phyloP scores from a whole-genome alignment of 1,140 invertebrate species.

The Sycobia sp. region DNA sequence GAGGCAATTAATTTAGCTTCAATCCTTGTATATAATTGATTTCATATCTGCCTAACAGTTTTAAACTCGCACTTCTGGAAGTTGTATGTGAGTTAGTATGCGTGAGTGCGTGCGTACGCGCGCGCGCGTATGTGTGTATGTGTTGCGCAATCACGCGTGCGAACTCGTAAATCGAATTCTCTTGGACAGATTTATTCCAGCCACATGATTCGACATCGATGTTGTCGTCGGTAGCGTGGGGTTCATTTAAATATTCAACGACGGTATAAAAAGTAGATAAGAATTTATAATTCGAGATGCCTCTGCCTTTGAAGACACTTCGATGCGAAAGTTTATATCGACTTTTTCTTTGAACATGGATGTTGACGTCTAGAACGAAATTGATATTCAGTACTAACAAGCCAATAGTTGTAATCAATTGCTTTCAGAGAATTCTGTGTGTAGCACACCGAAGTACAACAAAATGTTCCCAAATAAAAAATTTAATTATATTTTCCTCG shows the following conservation, averaged over 20 bases:
- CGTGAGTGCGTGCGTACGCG: no score
- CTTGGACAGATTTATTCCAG: slow-evolving; percentile 40
- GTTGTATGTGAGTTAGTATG: not conserved
- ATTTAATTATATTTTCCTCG: no score
- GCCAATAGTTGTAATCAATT: slow-evolving; percentile 16
- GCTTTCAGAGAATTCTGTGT: not conserved
- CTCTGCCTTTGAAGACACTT: not conserved
- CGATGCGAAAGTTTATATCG: not conserved
- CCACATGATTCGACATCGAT: slow-evolving; percentile 39
- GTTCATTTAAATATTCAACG: slow-evolving; percentile 53
- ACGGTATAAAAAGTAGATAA: slow-evolving; percentile 43
- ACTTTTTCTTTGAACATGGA: not conserved
- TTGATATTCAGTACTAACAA: slow-evolving; percentile 26
- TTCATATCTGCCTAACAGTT: not conserved
- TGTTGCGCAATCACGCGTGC: no score
- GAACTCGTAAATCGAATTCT: slow-evolving; percentile 21
- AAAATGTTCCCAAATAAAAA: no score
- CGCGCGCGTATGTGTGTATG: no score
- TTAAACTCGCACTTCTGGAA: slow-evolving; percentile 7
- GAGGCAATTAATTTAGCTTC: not conserved
- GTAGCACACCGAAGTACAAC: not conserved
- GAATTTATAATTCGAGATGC: slow-evolving; percentile 35
- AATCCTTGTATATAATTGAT: no score
- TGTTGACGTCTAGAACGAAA: not conserved
- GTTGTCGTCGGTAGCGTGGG: slow-evolving; percentile 7